A percentile compares a stretch with the other conserved stretches of the same genome.
Conservation (phyloP, 1,140 invertebrate genomes). For the Drosophila pallidifrons region DNA sequence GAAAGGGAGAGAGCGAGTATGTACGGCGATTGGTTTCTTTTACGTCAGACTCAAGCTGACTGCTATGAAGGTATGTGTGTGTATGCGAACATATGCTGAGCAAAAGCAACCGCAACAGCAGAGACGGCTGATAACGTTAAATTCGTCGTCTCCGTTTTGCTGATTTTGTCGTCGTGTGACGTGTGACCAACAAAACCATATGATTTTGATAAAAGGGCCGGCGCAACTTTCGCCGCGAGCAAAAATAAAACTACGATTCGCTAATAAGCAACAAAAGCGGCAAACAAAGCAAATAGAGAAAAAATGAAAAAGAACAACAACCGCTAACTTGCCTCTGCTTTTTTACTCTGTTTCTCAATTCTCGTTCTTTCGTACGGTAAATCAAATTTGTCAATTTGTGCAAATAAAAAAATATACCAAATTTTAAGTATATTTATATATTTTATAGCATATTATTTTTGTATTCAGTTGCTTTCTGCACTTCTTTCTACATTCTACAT, state of each 20-base stretch:
- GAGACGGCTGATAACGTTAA: slow-evolving; percentile 31
- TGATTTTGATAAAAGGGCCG: slow-evolving; percentile 67
- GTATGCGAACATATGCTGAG: slow-evolving; percentile 49
- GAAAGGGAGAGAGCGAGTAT: slow-evolving; percentile 3
- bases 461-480: background rate
- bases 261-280: slow-evolving; percentile 12
- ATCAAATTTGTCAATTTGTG: background rate
- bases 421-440: background rate
- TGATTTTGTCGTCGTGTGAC: slow-evolving; percentile 26
- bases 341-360: slow-evolving; percentile 3
- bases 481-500: background rate
- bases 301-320: slow-evolving; percentile 23
- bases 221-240: slow-evolving; percentile 44
- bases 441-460: background rate
- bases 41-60: slow-evolving; percentile 28
- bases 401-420: background rate
- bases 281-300: slow-evolving; percentile 31
- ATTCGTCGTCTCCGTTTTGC: background rate
- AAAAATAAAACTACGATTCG: slow-evolving; percentile 39
- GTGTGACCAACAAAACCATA: slow-evolving; percentile 60
- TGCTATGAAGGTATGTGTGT: background rate
- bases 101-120: slow-evolving; percentile 41
- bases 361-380: slow-evolving; percentile 25
- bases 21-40: slow-evolving; percentile 28
- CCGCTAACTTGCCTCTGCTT: slow-evolving; percentile 54